Evolutionary conservation across 2,888 invertebrate genomes (phyloP), one percentile per base, ranked within the genome.

Genomic region (Choristoneura rosaceana): DNA sequence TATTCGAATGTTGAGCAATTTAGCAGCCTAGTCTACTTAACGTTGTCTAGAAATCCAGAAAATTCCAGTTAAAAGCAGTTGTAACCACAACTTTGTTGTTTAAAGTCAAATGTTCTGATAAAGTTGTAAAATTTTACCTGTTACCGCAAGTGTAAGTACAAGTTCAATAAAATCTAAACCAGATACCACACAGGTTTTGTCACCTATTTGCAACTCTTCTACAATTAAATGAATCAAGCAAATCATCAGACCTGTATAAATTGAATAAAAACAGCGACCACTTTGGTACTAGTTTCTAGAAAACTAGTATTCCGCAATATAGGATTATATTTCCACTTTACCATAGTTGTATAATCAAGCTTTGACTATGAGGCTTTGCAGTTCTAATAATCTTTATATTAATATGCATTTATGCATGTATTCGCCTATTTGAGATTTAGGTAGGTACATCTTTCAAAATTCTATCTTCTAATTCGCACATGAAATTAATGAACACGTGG

Each of bases 311-410:
- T 65, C 58, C 17, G 64, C 64, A 70, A 70, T 38, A 7, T 38
- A 64, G 64, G 70, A 64, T 70, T 70, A 70, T 25, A n/a, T 58
- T n/a, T 43, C 41, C 59, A 50, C 38, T 62, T 62, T 33, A 62
- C 41, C 25, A 38, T 3, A 50, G 59, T 59, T 38, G 59, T 25
- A 50, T 64, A 64, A 70, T 34, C 58, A 17, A 38, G 58, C 38
- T 47, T 70, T 8, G 17, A 17, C 15, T 15, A 17, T 52, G 15
- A 52, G 25, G 25, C 25, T 25, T 25, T 52, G 52, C 4, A 38
- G 38, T 38, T 0, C 38, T 38, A 38, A 0, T 38, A 38, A 38
- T 38, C 25, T 25, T 25, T 25, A 25, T 25, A 25, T 25, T 25
- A 25, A 25, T 25, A 25, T 2, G 25, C 2, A 25, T 25, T 25